Percentiles rank a stretch among this genome's conserved stretches.
Evolutionary conservation across 2,797 vertebrate genomes (phyloP).

Genomic region (Falco columbarius): DNA sequence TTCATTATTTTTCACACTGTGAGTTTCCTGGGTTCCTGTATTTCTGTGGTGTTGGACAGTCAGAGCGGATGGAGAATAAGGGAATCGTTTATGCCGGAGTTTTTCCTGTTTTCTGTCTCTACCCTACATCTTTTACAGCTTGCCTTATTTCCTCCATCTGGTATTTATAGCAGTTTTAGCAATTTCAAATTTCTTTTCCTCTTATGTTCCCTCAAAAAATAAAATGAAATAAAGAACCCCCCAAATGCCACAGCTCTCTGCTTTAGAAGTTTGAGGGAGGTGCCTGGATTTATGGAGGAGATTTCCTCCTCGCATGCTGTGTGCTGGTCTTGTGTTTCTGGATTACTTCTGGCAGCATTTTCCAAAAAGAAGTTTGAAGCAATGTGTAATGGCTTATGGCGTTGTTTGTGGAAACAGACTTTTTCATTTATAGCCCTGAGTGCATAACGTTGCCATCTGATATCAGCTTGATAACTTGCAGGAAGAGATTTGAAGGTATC

Average conservation of each 20-base stretch:
- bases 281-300: background rate
- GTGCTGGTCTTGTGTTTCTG: background rate
- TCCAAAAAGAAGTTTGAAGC: background rate
- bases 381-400: background rate
- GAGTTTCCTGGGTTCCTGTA: background rate
- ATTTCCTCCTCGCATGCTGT: rapidly evolving
- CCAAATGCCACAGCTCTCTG: background rate
- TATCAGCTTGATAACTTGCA: background rate
- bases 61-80: background rate
- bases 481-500: background rate
- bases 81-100: background rate
- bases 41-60: background rate
- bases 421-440: background rate
- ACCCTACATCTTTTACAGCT: background rate
- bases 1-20: background rate
- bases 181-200: background rate
- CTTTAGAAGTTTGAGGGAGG: background rate
- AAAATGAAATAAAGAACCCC: background rate
- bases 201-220: background rate
- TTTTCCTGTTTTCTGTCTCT: background rate
- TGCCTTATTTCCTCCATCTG: background rate
- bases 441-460: background rate
- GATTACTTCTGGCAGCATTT: background rate
- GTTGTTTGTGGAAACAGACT: background rate
- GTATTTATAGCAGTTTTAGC: slow-evolving; percentile 25